These are phyloP conservation scores for Fringilla coelebs DNA, from an alignment of 2,797 vertebrate genomes.

Conservation along the genomic window DNA sequence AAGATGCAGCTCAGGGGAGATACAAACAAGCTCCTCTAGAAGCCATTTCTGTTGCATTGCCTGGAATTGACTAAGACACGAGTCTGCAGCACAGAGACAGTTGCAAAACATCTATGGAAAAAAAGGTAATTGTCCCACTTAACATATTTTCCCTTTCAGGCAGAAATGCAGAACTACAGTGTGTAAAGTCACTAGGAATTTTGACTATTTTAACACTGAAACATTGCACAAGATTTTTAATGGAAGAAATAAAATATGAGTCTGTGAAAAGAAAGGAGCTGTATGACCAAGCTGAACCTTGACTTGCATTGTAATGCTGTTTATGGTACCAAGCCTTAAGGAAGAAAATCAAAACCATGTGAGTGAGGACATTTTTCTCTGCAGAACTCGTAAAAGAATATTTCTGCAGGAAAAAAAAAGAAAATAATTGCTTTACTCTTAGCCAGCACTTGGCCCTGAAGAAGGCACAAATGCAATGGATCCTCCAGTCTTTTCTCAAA, in stretches of 20 bases:
- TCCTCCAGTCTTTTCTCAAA: not conserved
- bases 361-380: not conserved
- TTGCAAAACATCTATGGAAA: not conserved
- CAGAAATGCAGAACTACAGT: not conserved
- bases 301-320: not conserved
- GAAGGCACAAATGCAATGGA: not conserved
- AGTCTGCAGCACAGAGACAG: not conserved
- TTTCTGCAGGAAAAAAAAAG: not conserved
- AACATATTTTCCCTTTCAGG: not conserved
- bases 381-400: not conserved
- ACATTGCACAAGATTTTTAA: not conserved
- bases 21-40: not conserved
- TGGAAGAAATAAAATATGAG: not conserved
- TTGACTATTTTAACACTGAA: slow-evolving; percentile 18
- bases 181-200: not conserved
- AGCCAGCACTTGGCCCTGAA: not conserved
- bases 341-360: slow-evolving; percentile 49
- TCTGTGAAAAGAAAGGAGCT: not conserved
- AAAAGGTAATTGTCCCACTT: not conserved
- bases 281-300: not conserved
- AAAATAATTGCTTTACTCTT: not conserved
- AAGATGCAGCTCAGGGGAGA: not conserved
- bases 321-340: not conserved
- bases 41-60: not conserved
- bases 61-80: not conserved